Conservation (phyloP, 1,140 invertebrate genomes). For the Drosophila kikkawai region DNA sequence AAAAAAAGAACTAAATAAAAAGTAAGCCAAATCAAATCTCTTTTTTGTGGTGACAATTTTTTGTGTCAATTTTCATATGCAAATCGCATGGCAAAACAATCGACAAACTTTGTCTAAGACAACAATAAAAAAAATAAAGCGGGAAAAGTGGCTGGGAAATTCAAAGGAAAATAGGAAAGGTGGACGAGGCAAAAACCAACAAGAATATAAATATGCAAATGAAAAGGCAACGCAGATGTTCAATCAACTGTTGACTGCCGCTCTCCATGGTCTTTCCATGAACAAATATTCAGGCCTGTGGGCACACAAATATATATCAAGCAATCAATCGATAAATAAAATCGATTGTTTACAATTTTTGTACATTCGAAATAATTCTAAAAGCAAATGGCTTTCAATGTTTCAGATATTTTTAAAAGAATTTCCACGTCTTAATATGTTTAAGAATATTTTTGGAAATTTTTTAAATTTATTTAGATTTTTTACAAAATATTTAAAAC, state of each 20-base stretch:
- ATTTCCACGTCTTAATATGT: too few species aligned
- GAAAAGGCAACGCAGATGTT: conserved; percentile 67
- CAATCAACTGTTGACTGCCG: conserved; percentile 57
- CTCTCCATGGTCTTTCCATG: conserved; percentile 17
- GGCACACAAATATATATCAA: not conserved
- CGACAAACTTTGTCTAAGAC: conserved; percentile 62
- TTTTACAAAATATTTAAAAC: not conserved
- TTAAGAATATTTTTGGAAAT: too few species aligned
- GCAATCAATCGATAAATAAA: conserved; percentile 2
- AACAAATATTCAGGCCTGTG: conserved; percentile 6
- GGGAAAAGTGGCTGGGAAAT: not conserved
- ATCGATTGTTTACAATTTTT: not conserved
- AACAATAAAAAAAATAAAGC: conserved; percentile 1
- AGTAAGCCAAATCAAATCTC: conserved; percentile 18
- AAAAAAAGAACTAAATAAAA: not conserved
- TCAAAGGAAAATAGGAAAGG: conserved; percentile 13
- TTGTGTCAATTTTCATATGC: conserved; percentile 70
- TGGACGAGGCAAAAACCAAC: conserved; percentile 39
- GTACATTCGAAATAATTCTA: not conserved
- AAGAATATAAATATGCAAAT: conserved; percentile 77
- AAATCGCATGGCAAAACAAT: conserved; percentile 61
- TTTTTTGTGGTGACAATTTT: conserved; percentile 53
- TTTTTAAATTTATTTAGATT: not conserved
- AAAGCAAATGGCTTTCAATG: not conserved
- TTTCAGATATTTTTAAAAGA: not conserved